Percentiles rank a stretch among this genome's conserved stretches.
Conservation (phyloP, 1,140 invertebrate species). For the Pseudomyrmex dendroicus region DNA sequence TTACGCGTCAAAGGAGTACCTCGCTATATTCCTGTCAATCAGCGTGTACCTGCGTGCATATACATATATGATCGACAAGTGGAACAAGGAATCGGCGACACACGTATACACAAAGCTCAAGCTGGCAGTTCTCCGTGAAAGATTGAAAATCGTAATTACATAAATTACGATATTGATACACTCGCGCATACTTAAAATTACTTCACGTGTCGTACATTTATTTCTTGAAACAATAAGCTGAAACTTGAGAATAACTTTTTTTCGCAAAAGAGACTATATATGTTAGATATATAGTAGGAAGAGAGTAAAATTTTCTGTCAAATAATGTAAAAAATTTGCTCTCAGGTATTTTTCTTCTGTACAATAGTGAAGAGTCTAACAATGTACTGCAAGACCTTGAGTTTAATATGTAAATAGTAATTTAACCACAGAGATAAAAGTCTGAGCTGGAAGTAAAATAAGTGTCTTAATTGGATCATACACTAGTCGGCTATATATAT, state of each 20-base stretch:
- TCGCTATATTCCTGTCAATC: conserved; percentile 47
- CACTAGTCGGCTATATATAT: background rate
- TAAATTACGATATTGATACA: conserved; percentile 1
- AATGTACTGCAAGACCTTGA: too few relatives aligned
- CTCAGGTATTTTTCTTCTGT: too few relatives aligned
- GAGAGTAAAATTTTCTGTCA: too few relatives aligned
- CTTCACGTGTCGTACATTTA: background rate
- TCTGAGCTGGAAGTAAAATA: background rate
- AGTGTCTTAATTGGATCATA: too few relatives aligned
- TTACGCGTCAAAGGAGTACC: conserved; percentile 43
- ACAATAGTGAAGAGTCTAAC: too few relatives aligned
- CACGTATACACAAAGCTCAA: conserved; percentile 35
- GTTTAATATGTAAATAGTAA: background rate
- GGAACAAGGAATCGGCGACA: conserved; percentile 25
- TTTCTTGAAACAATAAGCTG: too few relatives aligned
- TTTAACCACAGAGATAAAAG: background rate
- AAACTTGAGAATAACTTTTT: too few relatives aligned
- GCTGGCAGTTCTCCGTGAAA: conserved; percentile 3
- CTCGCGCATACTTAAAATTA: background rate
- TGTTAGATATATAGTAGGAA: too few relatives aligned
- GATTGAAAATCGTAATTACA: background rate
- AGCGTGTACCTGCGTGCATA: conserved; percentile 9
- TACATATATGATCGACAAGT: conserved; percentile 48
- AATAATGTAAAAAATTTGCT: too few relatives aligned
- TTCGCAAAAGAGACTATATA: too few relatives aligned